Evolutionary conservation across 2,888 invertebrate genomes (phyloP), one percentile per base, ranked within the genome.

Genomic region (Dione juno): DNA sequence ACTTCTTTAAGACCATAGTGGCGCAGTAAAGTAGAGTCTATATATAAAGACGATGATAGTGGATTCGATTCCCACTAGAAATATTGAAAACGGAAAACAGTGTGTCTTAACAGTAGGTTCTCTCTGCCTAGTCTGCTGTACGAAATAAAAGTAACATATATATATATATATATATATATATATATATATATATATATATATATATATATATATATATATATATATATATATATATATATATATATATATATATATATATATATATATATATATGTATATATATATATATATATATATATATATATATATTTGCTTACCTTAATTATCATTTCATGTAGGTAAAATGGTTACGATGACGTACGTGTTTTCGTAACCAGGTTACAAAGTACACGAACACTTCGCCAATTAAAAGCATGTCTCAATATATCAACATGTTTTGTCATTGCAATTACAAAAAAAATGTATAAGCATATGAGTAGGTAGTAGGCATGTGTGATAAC

Each of bases 241-340:
- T 28, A 5, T 28, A 28, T 28, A n/a, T n/a, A n/a, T n/a, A n/a
- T n/a, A 43, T 13, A 13, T 7, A n/a, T 45, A n/a, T 45, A 2
- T 45, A 45, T 45, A 37, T 8, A 3, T 37, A n/a, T 45, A 45
- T 6, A 14, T n/a, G 14, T n/a, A 48, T 16, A 48, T 41, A 58
- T 6, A 40, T 41, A 8, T 6, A 19, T 19, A 59, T 19, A 19
- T 13, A 19, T 41, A 41, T 16, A 48, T 16, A 35, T 28, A 14
- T 28, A n/a, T 35, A 5, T 16, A 16, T 45, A 63, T 37, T 28
- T 64, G 64, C 40, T 68, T 68, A 64, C 69, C 63, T 52, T 57
- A 69, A 69, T 59, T 64, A 69, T 54, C 19, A 48, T 69, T 69
- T 63, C 57, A 64, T 57, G 57, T 64, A n/a, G n/a, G n/a, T n/a